Conservation (phyloP, 30 jellyfish, hydroid and myxozoan species). For the Rhopilema esculentum region DNA sequence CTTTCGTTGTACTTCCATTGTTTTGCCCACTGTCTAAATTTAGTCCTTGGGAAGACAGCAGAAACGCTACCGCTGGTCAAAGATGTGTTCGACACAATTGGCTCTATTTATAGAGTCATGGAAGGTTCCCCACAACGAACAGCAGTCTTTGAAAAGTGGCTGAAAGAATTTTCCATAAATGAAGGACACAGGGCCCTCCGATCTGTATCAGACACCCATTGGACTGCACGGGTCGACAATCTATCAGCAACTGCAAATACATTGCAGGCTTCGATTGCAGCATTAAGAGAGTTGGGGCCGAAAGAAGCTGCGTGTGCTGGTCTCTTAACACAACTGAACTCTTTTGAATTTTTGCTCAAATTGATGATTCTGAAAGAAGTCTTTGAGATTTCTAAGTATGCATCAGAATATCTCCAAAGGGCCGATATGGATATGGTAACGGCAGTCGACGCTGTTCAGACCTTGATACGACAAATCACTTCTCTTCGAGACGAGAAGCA, state of each 20-base stretch:
- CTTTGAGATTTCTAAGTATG: conserved; percentile 22
- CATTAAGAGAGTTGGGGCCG: conserved; percentile 26
- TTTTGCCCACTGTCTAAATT: conserved; percentile 45
- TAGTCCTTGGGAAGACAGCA: conserved; percentile 24
- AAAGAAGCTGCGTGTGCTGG: conserved; percentile 31
- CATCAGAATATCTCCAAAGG: conserved; percentile 49
- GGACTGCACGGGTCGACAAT: conserved; percentile 59
- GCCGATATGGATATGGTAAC: conserved; percentile 42
- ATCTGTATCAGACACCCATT: conserved; percentile 57
- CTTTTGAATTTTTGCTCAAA: conserved; percentile 54
- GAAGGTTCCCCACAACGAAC: conserved; percentile 58
- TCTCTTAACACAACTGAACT: not conserved
- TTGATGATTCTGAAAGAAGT: conserved; percentile 20
- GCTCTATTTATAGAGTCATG: conserved; percentile 35
- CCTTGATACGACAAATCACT: conserved; percentile 29
- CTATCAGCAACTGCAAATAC: conserved; percentile 37
- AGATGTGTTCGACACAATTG: conserved; percentile 43
- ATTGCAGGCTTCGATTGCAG: conserved; percentile 40
- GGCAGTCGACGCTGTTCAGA: conserved; percentile 24
- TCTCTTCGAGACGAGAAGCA: conserved; percentile 21
- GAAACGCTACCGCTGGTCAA: conserved; percentile 24
- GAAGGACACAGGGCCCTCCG: conserved; percentile 57
- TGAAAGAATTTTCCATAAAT: conserved; percentile 5
- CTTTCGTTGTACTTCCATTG: conserved; percentile 37
- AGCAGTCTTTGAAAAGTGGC: conserved; percentile 22